Percentiles rank a stretch among this genome's conserved stretches.
phyloP scores from a whole-genome alignment of 2,113 vertebrate genomes.

The Neolamprologus falcicula region DNA sequence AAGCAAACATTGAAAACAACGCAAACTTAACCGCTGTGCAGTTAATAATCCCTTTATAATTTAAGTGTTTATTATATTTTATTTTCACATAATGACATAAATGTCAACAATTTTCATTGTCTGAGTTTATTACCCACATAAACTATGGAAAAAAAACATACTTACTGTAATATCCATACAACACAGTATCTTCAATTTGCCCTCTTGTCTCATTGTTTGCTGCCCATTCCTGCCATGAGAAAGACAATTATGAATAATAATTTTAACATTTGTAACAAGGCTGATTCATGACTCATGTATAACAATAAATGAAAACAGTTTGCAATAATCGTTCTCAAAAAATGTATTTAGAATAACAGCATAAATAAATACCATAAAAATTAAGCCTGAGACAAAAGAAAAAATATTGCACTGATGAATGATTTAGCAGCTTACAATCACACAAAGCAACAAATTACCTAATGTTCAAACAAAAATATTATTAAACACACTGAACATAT shows the following conservation, averaged over 20 bases:
- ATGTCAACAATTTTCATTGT: not conserved
- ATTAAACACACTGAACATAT: not conserved
- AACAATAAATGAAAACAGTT: not conserved
- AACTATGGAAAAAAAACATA: conserved; percentile 26
- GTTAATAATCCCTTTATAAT: not conserved
- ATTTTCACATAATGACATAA: not conserved
- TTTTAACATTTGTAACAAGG: not conserved
- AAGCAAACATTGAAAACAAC: not conserved
- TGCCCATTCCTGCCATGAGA: conserved; percentile 78
- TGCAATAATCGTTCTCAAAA: not conserved
- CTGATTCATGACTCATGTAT: not conserved
- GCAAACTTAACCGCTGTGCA: not conserved
- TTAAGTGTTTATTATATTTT: not conserved
- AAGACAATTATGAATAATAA: not conserved
- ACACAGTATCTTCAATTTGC: conserved; percentile 88
- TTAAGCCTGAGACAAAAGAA: not conserved
- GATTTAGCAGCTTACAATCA: not conserved
- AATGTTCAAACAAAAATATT: not conserved
- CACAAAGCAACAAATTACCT: conserved; percentile 7
- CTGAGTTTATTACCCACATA: not conserved
- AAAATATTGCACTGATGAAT: not conserved
- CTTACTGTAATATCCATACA: conserved; percentile 97
- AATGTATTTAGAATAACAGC: not conserved
- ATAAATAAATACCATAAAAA: not conserved
- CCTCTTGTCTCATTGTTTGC: conserved; percentile 83